Percentiles rank a stretch among this genome's conserved stretches.
phyloP scores from a whole-genome alignment of 2,797 vertebrate species.

The Notolepis coatsorum region DNA sequence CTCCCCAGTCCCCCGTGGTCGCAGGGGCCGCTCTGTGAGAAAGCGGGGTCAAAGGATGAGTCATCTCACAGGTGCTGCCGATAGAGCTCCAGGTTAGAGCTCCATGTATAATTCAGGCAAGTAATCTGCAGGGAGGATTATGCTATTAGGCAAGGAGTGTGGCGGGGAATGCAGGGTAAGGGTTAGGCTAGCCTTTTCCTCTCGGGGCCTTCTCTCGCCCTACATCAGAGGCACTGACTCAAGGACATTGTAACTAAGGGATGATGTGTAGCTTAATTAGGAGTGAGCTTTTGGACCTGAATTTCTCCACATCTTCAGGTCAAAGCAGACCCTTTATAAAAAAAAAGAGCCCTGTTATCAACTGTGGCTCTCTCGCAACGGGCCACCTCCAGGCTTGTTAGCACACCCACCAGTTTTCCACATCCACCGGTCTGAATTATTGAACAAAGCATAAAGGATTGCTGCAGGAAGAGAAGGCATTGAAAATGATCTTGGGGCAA shows the following conservation, averaged over 20 bases:
- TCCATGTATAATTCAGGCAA: neutral
- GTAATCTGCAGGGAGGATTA: neutral
- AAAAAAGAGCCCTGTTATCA: neutral
- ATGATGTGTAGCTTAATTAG: neutral
- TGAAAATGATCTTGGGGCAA: slow-evolving; percentile 34
- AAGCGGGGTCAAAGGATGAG: neutral
- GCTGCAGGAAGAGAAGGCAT: slow-evolving; percentile 23
- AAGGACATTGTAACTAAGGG: neutral
- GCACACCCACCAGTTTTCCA: slow-evolving; percentile 20
- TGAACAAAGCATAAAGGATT: slow-evolving; percentile 57
- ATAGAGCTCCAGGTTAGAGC: neutral
- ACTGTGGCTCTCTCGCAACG: slow-evolving; percentile 10
- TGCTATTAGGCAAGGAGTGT: neutral
- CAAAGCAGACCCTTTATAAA: neutral
- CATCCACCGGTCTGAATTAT: slow-evolving; percentile 61
- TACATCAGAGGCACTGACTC: neutral
- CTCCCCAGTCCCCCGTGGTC: no score
- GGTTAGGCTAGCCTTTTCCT: neutral
- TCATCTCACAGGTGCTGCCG: neutral
- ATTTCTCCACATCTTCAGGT: neutral
- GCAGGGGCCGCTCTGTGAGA: no score
- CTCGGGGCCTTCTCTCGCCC: no score
- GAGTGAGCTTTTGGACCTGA: neutral
- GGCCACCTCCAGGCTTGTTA: slow-evolving; percentile 10
- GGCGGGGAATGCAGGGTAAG: neutral